Evolutionary conservation across 2,797 vertebrate species (phyloP).

Genomic region (Ptychadena robeensis): DNA sequence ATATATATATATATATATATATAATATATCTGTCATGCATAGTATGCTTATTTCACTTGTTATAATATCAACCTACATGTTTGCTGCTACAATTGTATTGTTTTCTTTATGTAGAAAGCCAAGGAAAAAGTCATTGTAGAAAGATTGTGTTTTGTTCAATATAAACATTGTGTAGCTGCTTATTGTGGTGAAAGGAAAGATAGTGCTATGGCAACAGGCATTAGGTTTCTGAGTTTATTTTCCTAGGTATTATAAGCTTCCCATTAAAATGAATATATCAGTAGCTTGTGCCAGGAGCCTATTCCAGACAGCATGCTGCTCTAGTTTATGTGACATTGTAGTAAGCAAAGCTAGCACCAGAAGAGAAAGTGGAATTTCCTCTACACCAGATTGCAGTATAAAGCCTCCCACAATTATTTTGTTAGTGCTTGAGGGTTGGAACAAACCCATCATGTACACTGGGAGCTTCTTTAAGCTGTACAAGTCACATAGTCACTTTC

Average conservation of each 20-base stretch:
- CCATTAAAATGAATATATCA: neutral
- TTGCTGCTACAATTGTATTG: neutral
- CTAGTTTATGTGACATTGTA: conserved; percentile 55
- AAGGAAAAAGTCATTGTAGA: neutral
- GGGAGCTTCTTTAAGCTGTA: neutral
- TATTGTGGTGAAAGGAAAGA: neutral
- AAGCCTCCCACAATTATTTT: neutral
- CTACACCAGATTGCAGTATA: neutral
- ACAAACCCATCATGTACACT: neutral
- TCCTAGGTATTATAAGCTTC: neutral
- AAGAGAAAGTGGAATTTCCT: neutral
- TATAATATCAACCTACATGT: neutral
- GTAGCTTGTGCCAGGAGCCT: neutral
- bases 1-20: no score
- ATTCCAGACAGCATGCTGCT: conserved; percentile 26
- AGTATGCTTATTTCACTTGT: no score
- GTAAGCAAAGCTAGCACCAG: neutral
- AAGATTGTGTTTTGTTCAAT: no score
- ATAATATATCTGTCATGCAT: no score
- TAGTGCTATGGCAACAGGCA: neutral
- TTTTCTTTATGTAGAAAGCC: neutral
- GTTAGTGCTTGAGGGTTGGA: neutral
- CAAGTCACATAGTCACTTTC: neutral
- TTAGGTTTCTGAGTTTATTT: neutral
- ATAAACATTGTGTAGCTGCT: neutral